Evolutionary conservation across 2,888 invertebrate species (phyloP).

Genomic region (Flexamia atlantica): DNA sequence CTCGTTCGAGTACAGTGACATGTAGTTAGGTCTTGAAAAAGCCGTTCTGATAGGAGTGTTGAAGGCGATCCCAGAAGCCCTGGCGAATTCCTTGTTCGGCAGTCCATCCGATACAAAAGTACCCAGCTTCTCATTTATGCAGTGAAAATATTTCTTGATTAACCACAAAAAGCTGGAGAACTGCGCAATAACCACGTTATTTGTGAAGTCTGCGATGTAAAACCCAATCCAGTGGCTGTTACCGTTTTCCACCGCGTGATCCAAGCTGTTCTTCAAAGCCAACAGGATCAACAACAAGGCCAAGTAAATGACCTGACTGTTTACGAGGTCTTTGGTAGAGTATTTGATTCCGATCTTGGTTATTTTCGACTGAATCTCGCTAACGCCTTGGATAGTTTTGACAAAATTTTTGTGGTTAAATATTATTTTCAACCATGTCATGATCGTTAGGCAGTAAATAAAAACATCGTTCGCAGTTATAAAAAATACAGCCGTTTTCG

Average conservation of each 20-base stretch:
- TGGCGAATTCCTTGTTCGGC: neutral
- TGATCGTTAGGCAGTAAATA: conserved; percentile 5
- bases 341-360: neutral
- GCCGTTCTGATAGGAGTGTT: conserved; percentile 7
- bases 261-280: neutral
- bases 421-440: neutral
- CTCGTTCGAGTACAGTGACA: neutral
- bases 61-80: neutral
- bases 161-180: conserved; percentile 39
- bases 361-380: neutral
- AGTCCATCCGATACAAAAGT: conserved; percentile 5
- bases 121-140: neutral
- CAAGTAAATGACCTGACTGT: neutral
- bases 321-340: neutral
- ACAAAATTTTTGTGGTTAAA: conserved; percentile 13
- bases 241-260: conserved; percentile 21
- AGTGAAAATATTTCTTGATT: conserved; percentile 9
- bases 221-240: conserved; percentile 50
- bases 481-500: conserved; percentile 47
- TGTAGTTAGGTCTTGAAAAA: neutral
- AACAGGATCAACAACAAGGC: neutral
- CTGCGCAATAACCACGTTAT: conserved; percentile 31
- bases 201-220: conserved; percentile 38
- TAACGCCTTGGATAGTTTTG: conserved; percentile 7
- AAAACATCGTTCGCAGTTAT: conserved; percentile 21